These are phyloP conservation scores for Nomada ferruginata DNA, from an alignment of 2,888 invertebrate genomes.

Conservation along the genomic window DNA sequence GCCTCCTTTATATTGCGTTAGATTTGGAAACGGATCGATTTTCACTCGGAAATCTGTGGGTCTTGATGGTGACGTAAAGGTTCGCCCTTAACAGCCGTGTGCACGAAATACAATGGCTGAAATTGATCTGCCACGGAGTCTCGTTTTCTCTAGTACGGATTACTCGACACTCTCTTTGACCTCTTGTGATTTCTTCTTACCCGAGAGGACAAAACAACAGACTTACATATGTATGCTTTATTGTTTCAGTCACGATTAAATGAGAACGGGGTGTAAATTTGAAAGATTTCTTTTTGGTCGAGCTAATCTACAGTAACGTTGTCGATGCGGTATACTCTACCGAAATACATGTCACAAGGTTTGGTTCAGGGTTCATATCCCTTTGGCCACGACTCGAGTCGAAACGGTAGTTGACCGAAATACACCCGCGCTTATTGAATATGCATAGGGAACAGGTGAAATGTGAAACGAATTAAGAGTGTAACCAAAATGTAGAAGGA, in stretches of 20 bases:
- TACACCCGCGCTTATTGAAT: constrained; percentile 20
- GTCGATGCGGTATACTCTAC: constrained; percentile 17
- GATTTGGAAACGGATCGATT: background rate
- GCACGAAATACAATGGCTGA: constrained; percentile 33
- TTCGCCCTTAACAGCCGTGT: background rate
- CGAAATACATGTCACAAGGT: constrained; percentile 16
- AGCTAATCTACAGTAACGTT: constrained; percentile 30
- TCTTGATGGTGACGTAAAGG: background rate
- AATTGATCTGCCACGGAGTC: constrained; percentile 27
- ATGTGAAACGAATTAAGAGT: background rate
- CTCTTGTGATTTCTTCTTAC: too few relatives aligned
- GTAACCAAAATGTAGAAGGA: background rate
- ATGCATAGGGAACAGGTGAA: background rate
- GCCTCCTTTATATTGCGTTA: background rate
- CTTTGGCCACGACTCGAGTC: constrained; percentile 1
- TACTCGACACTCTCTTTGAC: background rate
- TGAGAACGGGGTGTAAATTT: background rate
- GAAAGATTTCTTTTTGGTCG: background rate
- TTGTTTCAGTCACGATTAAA: background rate
- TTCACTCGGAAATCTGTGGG: background rate
- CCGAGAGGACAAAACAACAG: background rate
- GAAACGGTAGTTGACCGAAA: constrained; percentile 1
- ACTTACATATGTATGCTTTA: background rate
- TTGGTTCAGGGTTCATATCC: constrained; percentile 18
- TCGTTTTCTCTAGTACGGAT: background rate